phyloP scores from a whole-genome alignment of 2,113 vertebrate species.

The Takifugu bimaculatus region DNA sequence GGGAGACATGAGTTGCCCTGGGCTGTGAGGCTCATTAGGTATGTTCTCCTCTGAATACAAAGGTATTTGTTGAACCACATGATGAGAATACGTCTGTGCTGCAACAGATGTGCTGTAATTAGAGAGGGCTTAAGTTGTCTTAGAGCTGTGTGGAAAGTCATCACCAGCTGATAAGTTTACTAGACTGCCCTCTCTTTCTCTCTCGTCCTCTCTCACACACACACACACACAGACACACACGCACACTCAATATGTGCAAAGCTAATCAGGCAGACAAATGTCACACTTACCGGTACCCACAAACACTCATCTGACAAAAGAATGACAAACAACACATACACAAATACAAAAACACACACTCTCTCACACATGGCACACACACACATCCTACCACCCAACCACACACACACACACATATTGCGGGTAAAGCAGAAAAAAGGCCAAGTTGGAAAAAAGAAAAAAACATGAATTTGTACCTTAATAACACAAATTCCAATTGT shows the following conservation, averaged over 20 bases:
- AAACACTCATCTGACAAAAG: conserved; percentile 24
- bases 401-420: too few relatives aligned
- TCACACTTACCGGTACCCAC: conserved; percentile 34
- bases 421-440: too few relatives aligned
- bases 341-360: conserved; percentile 16
- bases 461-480: too few relatives aligned
- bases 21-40: conserved; percentile 75
- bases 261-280: conserved; percentile 44
- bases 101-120: conserved; percentile 83
- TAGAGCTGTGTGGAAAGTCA: conserved; percentile 75
- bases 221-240: conserved; percentile 18
- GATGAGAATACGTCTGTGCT: conserved; percentile 74
- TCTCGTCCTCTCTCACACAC: conserved; percentile 12
- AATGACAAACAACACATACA: conserved; percentile 33
- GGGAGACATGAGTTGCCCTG: conserved; percentile 71
- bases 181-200: conserved; percentile 39
- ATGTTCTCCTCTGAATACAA: conserved; percentile 73
- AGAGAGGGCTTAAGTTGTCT: conserved; percentile 79
- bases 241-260: conserved; percentile 26
- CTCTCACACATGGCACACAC: conserved; percentile 7
- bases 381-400: background rate
- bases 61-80: conserved; percentile 80
- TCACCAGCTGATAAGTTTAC: conserved; percentile 75
- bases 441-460: background rate
- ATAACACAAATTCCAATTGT: too few relatives aligned